A percentile compares a stretch with the other conserved stretches of the same genome.
These are phyloP conservation scores for Catalaphyllia jardinei DNA, from an alignment of 64 coral and sea anemone species.

Conservation along the genomic window DNA sequence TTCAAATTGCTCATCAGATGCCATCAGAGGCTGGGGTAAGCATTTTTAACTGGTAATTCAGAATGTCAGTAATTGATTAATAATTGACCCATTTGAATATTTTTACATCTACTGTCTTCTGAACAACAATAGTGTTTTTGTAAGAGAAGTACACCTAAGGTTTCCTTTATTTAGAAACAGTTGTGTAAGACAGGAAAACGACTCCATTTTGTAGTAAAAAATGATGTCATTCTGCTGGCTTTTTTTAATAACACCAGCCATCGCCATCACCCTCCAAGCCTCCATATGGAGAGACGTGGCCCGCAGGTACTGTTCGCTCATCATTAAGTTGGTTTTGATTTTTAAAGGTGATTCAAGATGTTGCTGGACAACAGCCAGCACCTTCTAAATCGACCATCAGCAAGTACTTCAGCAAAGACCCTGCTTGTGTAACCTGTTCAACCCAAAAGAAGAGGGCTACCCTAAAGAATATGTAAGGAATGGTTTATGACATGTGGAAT, in stretches of 20 bases:
- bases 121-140: too few species aligned
- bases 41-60: too few species aligned
- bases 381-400: constrained; percentile 13
- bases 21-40: background rate
- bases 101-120: too few species aligned
- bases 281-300: too few species aligned
- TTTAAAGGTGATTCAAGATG: background rate
- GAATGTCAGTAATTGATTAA: too few species aligned
- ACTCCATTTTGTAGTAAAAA: background rate
- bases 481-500: background rate
- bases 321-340: background rate
- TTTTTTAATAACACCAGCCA: too few species aligned
- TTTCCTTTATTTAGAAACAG: too few species aligned
- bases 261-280: too few species aligned
- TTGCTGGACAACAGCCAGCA: background rate
- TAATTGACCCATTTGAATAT: too few species aligned
- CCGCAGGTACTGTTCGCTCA: background rate
- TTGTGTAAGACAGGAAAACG: too few species aligned
- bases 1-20: background rate
- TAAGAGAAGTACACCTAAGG: too few species aligned
- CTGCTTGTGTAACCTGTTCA: constrained; percentile 8
- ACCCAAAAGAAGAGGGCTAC: constrained; percentile 51
- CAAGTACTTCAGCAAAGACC: constrained; percentile 51
- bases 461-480: constrained; percentile 55
- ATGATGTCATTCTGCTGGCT: background rate